phyloP scores from a whole-genome alignment of 2,797 vertebrate species.

The Trichosurus vulpecula region DNA sequence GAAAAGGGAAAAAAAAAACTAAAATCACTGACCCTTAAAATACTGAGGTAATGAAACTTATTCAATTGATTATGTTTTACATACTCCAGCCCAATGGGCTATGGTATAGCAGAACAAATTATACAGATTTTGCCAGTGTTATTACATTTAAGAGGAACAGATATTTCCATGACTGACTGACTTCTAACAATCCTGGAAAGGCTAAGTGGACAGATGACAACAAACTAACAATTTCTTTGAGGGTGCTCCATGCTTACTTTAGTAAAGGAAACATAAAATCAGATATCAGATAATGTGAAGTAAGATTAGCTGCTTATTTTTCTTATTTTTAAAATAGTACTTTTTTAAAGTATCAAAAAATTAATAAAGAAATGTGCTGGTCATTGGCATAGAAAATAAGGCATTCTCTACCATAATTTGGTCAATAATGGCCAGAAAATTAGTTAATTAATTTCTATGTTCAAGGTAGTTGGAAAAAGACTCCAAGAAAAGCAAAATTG shows the following conservation, averaged over 20 bases:
- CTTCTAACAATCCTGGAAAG: not conserved
- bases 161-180: not conserved
- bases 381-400: too few species aligned
- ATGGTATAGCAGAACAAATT: not conserved
- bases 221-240: too few species aligned
- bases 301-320: not conserved
- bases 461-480: too few species aligned
- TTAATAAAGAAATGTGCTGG: too few species aligned
- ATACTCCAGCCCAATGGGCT: not conserved
- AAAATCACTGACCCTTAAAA: not conserved
- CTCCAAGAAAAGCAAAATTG: too few species aligned
- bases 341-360: too few species aligned
- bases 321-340: too few species aligned
- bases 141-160: not conserved
- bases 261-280: not conserved
- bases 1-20: too few species aligned
- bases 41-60: not conserved
- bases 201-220: not conserved
- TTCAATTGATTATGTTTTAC: not conserved
- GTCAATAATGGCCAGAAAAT: too few species aligned
- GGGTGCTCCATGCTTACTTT: not conserved
- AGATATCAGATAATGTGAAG: too few species aligned
- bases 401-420: too few species aligned
- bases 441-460: too few species aligned
- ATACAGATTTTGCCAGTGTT: not conserved